Base-by-base conservation (phyloP, 2,797 vertebrate genomes). In the Crocodylus rhombifer region DNA sequence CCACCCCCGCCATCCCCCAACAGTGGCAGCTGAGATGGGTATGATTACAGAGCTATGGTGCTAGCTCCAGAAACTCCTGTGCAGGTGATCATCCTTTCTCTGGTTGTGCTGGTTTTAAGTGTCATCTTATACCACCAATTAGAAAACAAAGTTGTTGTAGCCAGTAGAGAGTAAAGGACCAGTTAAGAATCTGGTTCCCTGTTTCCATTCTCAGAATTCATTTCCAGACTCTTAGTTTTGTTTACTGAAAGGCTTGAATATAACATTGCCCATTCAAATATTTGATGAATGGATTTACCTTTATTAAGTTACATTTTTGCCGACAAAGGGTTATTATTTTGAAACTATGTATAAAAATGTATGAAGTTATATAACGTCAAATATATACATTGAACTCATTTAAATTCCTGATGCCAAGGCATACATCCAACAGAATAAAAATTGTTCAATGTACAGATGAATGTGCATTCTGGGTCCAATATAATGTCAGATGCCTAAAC, bases 401-500 rank as follows among this genome's bases (percentile, higher is more conserved):
- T 69, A 75, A 86, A 56, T 21, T 23, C 76, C 93, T 93, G 56
- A 76, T 93, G 91, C 79, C 82, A 55, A 71, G n/a, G 2, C 12
- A 18, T 20, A 65, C 6, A 0, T 71, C 89, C 58, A 84, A 67
- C 81, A 84, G 77, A 73, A 71, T 17, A 84, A 75, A 23, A 73
- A 77, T 77, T 82, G 74, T 62, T 56, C 14, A 58, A 51, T 28
- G 74, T 42, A 79, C 58, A 79, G 18, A 26, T 28, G 25, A 30
- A n/a, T 18, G 26, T 0, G 1, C 6, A 10, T 20, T 79, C 26
- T 36, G 65, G 67, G 58, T 73, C 65, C 75, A 7, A 20, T 0
- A 1, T 58, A 77, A 87, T 67, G 87, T 87, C 2, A 0, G n/a
- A 30, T 18, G 64, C n/a, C 4, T 67, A 30, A 20, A 33, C n/a